Conservation (phyloP, 2,113 vertebrate species). For the Ranitomeya variabilis region DNA sequence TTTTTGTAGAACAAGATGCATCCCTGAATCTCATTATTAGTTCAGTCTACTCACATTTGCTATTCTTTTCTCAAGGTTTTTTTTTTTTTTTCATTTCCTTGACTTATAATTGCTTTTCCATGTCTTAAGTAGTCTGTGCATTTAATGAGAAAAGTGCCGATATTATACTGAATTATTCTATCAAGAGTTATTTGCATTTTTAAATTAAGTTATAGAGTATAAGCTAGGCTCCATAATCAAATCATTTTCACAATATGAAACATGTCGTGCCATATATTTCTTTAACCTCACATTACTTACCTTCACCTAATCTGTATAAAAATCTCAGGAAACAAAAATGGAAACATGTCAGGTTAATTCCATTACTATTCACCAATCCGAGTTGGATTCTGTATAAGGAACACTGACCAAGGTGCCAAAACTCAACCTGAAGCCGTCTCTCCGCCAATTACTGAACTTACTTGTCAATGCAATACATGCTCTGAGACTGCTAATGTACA, state of each 20-base stretch:
- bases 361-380: background rate
- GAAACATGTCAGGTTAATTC: conserved; percentile 16
- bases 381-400: background rate
- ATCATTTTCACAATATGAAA: conserved; percentile 40
- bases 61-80: conserved; percentile 51
- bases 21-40: conserved; percentile 49
- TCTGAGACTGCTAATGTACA: no score
- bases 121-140: conserved; percentile 50
- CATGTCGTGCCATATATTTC: conserved; percentile 18
- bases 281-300: background rate
- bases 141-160: conserved; percentile 54
- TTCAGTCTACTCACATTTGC: conserved; percentile 50
- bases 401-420: conserved; percentile 2
- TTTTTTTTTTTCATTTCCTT: conserved; percentile 49
- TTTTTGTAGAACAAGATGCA: conserved; percentile 51
- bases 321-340: conserved; percentile 15
- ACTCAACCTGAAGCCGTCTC: background rate
- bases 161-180: conserved; percentile 55
- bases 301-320: conserved; percentile 4
- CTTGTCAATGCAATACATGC: background rate
- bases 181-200: conserved; percentile 55
- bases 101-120: conserved; percentile 56
- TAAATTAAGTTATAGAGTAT: conserved; percentile 56
- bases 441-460: conserved; percentile 3
- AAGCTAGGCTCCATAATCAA: conserved; percentile 49